Conservation (phyloP, 2,797 vertebrate genomes). For the Streptopelia turtur region DNA sequence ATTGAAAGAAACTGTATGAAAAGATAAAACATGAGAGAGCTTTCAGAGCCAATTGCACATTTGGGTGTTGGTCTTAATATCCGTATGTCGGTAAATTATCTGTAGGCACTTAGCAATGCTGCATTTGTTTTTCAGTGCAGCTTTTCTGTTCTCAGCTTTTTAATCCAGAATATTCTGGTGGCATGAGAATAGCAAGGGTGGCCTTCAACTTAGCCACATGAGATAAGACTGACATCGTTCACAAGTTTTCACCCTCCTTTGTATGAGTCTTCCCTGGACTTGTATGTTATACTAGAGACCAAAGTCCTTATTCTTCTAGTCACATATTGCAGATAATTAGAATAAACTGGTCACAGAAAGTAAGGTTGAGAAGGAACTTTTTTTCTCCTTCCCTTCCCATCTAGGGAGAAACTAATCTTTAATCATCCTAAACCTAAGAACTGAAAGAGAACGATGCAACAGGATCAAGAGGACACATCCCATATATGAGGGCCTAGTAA, state of each 20-base stretch:
- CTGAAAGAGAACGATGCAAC: neutral
- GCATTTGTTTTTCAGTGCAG: neutral
- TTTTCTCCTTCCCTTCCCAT: neutral
- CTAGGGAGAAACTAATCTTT: neutral
- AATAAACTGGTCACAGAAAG: neutral
- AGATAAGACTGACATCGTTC: neutral
- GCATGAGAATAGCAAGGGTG: neutral
- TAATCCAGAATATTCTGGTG: neutral
- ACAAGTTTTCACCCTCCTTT: neutral
- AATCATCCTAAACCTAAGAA: neutral
- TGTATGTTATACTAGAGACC: neutral
- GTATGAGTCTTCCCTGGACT: neutral
- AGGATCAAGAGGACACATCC: neutral
- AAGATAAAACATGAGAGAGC: neutral
- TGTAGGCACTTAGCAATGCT: neutral
- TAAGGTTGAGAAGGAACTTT: neutral
- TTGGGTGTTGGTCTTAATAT: neutral
- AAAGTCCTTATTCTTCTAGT: neutral
- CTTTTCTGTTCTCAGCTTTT: neutral
- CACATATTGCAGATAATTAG: neutral
- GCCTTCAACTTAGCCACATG: neutral
- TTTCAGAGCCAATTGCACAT: neutral
- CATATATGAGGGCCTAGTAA: neutral
- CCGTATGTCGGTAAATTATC: neutral
- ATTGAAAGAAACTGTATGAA: neutral